These are phyloP conservation scores for Teleiodes luculella DNA, from an alignment of 2,888 invertebrate species.

Conservation along the genomic window DNA sequence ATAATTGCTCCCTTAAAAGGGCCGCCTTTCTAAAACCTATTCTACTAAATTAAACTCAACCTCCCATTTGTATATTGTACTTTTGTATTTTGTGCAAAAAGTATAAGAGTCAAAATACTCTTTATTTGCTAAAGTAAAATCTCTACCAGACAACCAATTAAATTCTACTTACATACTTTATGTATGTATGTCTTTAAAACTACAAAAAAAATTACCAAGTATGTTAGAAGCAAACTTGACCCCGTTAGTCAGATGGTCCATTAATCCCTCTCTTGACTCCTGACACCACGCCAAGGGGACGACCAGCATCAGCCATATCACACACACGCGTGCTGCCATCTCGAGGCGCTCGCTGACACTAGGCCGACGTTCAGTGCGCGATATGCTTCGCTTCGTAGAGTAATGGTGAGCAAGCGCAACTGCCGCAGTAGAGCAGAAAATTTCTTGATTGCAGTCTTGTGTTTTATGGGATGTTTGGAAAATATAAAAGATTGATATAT, in stretches of 20 bases:
- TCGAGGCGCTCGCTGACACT: slow-evolving; percentile 43
- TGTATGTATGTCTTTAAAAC: neutral
- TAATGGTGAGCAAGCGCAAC: slow-evolving; percentile 58
- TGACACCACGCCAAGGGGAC: slow-evolving; percentile 39
- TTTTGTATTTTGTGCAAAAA: too few relatives aligned
- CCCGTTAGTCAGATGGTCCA: slow-evolving; percentile 57
- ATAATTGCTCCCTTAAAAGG: too few relatives aligned
- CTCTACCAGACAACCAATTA: too few relatives aligned
- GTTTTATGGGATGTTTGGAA: slow-evolving; percentile 24
- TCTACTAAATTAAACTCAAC: too few relatives aligned
- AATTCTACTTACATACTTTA: too few relatives aligned
- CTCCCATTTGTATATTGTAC: too few relatives aligned
- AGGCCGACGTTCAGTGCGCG: slow-evolving; percentile 33
- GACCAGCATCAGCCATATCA: slow-evolving; percentile 39
- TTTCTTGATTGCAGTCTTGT: slow-evolving; percentile 29
- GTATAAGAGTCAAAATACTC: too few relatives aligned
- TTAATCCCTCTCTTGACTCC: slow-evolving; percentile 50
- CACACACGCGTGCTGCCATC: slow-evolving; percentile 61
- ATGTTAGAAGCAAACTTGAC: slow-evolving; percentile 68
- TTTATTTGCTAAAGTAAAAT: too few relatives aligned
- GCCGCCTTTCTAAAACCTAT: too few relatives aligned
- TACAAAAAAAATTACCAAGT: slow-evolving; percentile 55
- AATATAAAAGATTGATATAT: slow-evolving; percentile 37
- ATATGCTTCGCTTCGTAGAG: slow-evolving; percentile 51
- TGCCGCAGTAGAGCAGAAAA: slow-evolving; percentile 55